These are phyloP conservation scores for Heliocidaris erythrogramma DNA, from an alignment of 35 echinoderm and acorn worm genomes.

Conservation along the genomic window DNA sequence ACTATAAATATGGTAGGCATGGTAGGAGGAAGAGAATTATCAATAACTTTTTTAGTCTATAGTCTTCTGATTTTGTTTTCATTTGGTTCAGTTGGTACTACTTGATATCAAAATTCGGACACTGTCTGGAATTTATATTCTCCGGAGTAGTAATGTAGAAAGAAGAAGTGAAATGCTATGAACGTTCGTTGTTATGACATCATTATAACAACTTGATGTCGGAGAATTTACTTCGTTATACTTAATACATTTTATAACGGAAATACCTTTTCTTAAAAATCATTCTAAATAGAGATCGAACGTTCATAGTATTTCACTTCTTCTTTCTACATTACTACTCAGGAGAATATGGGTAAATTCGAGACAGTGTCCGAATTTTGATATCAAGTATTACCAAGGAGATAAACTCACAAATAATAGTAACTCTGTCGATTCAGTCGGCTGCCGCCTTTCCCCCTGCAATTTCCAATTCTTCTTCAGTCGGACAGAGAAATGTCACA, in stretches of 20 bases:
- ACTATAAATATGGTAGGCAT: no score
- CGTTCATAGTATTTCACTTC: no score
- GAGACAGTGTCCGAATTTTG: not conserved
- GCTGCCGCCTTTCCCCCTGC: not conserved
- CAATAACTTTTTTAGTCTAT: no score
- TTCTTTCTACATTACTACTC: not conserved
- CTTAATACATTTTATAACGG: no score
- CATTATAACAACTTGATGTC: no score
- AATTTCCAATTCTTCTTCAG: conserved; percentile 38
- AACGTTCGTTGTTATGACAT: no score
- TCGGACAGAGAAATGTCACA: conserved; percentile 49
- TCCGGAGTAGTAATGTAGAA: not conserved
- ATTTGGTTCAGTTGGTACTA: not conserved
- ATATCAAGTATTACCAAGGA: conserved; percentile 12
- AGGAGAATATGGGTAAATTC: not conserved
- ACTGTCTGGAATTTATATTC: not conserved
- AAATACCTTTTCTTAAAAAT: no score
- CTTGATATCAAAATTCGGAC: conserved; percentile 11
- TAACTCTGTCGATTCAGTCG: conserved; percentile 14
- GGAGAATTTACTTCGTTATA: no score
- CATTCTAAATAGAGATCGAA: no score
- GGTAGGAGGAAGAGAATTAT: no score
- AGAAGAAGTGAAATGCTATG: no score
- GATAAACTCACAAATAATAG: conserved; percentile 5
- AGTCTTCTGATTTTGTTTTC: no score